Evolutionary conservation across 2,888 invertebrate species (phyloP), one percentile per base, ranked within the genome.

Genomic region (Nomada ferruginata): DNA sequence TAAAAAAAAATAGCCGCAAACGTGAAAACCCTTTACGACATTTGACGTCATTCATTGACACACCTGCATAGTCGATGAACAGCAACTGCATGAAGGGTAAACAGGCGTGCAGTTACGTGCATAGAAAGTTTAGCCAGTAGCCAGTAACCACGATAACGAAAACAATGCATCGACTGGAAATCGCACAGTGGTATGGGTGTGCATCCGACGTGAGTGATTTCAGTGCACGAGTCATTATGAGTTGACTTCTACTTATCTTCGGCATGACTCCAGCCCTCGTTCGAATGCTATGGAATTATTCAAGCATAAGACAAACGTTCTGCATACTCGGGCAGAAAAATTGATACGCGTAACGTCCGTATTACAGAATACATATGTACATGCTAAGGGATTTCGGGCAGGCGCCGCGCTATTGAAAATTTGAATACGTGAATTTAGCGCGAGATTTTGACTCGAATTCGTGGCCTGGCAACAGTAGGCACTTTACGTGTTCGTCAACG

Each of bases 111-210:
- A 73, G 57, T 76, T 79, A 79, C 85, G 79, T 88, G 88, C 79
- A 76, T 87, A 88, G 90, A 88, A 91, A 91, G 89, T 87, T 89
- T 86, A 87, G 82, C 84, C 85, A 76, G 82, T 82, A 89, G 23
- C 23, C 86, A 85, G 87, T 88, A 86, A 82, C 75, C 84, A 79
- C 87, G 92, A 92, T 92, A 91, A 90, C 88, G 89, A 89, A 89
- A 89, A 91, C 90, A 91, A 91, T 91, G 57, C 85, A 83, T 77
- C 82, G 65, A 44, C 73, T 72, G 73, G 52, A 63, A 44, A 44
- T 52, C 70, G 23, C 44, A 23, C 47, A n/a, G 36, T 53, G 10
- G 64, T 29, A 57, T 57, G 44, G 10, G 26, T 55, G 47, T 18
- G 47, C 66, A 61, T 74, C 42, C 60, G 55, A 69, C 57, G 53